These are phyloP conservation scores for Marasmarcha lunaedactyla DNA, from an alignment of 2,888 invertebrate genomes.

Conservation along the genomic window DNA sequence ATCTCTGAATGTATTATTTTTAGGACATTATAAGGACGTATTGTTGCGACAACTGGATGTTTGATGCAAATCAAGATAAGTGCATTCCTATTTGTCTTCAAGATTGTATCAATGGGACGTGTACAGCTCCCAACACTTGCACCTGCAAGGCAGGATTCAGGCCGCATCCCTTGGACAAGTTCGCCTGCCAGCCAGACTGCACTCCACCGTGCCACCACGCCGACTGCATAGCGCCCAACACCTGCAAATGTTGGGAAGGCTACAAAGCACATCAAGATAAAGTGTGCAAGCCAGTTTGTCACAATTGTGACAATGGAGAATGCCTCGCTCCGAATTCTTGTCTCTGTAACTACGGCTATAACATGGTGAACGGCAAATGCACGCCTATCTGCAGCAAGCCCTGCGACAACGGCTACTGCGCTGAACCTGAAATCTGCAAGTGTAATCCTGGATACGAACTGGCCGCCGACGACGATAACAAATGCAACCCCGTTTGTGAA, in stretches of 20 bases:
- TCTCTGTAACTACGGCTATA: conserved; percentile 18
- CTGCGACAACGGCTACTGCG: conserved; percentile 10
- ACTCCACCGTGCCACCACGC: conserved; percentile 19
- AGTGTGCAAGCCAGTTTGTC: conserved; percentile 29
- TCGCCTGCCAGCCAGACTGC: conserved; percentile 1
- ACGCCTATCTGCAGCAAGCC: conserved; percentile 17
- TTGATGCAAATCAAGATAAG: neutral
- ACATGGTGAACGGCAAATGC: conserved; percentile 16
- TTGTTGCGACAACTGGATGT: neutral
- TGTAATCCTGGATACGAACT: conserved; percentile 15
- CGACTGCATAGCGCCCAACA: conserved; percentile 22
- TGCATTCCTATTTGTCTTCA: neutral
- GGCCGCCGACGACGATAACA: neutral
- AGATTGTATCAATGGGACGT: conserved; percentile 19
- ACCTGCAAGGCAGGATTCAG: conserved; percentile 21
- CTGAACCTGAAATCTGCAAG: conserved; percentile 13
- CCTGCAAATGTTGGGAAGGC: conserved; percentile 21
- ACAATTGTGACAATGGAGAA: conserved; percentile 23
- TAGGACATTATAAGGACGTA: too few relatives aligned
- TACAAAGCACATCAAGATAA: conserved; percentile 15
- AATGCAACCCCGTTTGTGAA: conserved; percentile 4
- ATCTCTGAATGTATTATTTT: too few relatives aligned
- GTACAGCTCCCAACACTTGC: conserved; percentile 32
- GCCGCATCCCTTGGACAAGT: conserved; percentile 4
- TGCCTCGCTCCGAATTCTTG: conserved; percentile 24